Conservation (phyloP, 2,888 invertebrate genomes). For the Bedellia somnulentella region DNA sequence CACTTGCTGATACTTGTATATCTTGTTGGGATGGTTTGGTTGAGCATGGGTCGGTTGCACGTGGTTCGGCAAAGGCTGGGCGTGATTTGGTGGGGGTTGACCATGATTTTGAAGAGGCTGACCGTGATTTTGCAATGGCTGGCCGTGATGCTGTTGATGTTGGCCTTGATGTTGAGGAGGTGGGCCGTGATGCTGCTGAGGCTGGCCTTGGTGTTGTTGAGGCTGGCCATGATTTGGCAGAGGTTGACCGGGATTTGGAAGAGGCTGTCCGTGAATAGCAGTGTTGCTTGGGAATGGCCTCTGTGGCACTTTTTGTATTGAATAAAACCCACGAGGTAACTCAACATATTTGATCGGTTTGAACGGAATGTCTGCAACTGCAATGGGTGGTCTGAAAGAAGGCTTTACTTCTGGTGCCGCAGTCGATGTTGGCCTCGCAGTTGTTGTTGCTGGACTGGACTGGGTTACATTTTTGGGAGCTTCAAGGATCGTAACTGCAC, state of each 20-base stretch:
- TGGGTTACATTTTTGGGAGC: conserved; percentile 16
- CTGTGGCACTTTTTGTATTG: conserved; percentile 21
- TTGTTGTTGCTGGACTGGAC: conserved; percentile 14
- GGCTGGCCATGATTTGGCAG: neutral
- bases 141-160: too few relatives aligned
- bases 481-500: conserved; percentile 29
- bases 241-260: too few relatives aligned
- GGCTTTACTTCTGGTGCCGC: conserved; percentile 24
- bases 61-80: conserved; percentile 4
- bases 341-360: conserved; percentile 12
- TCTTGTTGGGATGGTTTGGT: conserved; percentile 24
- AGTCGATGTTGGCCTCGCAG: conserved; percentile 20
- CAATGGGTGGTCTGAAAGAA: conserved; percentile 36
- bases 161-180: neutral
- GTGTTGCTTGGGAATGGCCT: conserved; percentile 14
- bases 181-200: conserved; percentile 1
- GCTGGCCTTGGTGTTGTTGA: conserved; percentile 2
- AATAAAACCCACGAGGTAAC: conserved; percentile 21
- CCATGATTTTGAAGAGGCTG: neutral
- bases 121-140: too few relatives aligned
- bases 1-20: conserved; percentile 35
- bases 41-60: neutral
- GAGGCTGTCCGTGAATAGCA: too few relatives aligned
- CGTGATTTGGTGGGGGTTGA: conserved; percentile 1
- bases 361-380: conserved; percentile 10